Evolutionary conservation across 2,888 invertebrate species (phyloP), one percentile per base, ranked within the genome.

Genomic region (Dusona sp.): DNA sequence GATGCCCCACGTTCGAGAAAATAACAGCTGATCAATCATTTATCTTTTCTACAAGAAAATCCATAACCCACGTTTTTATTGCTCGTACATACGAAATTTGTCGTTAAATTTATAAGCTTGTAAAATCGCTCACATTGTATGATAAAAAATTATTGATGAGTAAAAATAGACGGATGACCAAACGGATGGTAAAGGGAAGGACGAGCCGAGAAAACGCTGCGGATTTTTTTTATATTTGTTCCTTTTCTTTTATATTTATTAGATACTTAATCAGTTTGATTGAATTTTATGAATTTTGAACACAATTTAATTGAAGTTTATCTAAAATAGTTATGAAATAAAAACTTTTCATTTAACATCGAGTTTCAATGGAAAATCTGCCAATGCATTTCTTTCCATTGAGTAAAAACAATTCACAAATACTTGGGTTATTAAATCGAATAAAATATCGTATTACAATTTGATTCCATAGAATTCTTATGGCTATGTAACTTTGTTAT

Each of bases 71-170:
- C 13, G 38, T 68, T 68, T 42, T 68, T 42, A 42, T 38, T 68
- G 11, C 4, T 68, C 38, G 38, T 68, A 65, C 65, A 11, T 38
- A 9, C n/a, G n/a, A 3, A 22, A 61, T 61, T 61, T 25, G 57
- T 74, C 25, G 61, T 74, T 22, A 29, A 74, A 72, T 72, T 48
- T 72, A 72, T 51, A 29, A 72, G 45, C 19, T 8, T 29, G 25
- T 72, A 22, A 48, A 48, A 72, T 7, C 19, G 19, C 29, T 42
- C 42, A 22, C 19, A 36, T 25, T 68, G 2, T 11, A 13, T 65
- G 19, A 48, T 65, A 1, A 45, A 42, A 68, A 0, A 38, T 42
- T 45, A 42, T n/a, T 22, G 42, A 19, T n/a, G 4, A 3, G 25
- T 42, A 25, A 25, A 45, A 42, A 25, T 13, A n/a, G 3, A 45